Evolutionary conservation across 2,113 vertebrate species (phyloP).

Genomic region (Amphilophus citrinellus): DNA sequence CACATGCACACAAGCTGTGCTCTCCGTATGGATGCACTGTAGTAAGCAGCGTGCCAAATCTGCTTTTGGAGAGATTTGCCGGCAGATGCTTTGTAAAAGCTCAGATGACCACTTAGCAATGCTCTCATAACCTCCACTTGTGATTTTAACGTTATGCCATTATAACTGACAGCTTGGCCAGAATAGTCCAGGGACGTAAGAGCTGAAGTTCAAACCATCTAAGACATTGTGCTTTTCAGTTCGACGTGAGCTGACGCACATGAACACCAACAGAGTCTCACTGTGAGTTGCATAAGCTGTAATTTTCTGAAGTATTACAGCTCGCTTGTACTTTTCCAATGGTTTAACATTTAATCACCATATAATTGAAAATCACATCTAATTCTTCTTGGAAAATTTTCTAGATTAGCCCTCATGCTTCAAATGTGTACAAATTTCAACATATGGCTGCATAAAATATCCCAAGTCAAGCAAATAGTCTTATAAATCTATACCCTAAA

Average conservation of each 20-base stretch:
- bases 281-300: not conserved
- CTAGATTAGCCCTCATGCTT: not conserved
- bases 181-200: not conserved
- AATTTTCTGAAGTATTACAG: not conserved
- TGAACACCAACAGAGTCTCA: not conserved
- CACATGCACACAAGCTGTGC: conserved; percentile 18
- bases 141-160: not conserved
- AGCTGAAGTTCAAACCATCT: not conserved
- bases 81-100: conserved; percentile 41
- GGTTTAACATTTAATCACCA: not conserved
- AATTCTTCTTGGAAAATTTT: not conserved
- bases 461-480: not conserved
- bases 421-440: not conserved
- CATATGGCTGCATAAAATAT: rapidly evolving
- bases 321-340: not conserved
- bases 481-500: too few species aligned
- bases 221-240: not conserved
- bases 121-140: conserved; percentile 15
- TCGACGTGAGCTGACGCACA: not conserved
- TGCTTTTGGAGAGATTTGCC: conserved; percentile 49
- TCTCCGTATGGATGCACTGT: conserved; percentile 20
- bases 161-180: not conserved
- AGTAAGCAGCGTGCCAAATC: conserved; percentile 34
- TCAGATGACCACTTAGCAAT: conserved; percentile 35
- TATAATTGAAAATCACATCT: not conserved